Percentiles rank a stretch among this genome's conserved stretches.
These are phyloP conservation scores for Apis cerana DNA, from an alignment of 1,140 invertebrate species.

Conservation along the genomic window DNA sequence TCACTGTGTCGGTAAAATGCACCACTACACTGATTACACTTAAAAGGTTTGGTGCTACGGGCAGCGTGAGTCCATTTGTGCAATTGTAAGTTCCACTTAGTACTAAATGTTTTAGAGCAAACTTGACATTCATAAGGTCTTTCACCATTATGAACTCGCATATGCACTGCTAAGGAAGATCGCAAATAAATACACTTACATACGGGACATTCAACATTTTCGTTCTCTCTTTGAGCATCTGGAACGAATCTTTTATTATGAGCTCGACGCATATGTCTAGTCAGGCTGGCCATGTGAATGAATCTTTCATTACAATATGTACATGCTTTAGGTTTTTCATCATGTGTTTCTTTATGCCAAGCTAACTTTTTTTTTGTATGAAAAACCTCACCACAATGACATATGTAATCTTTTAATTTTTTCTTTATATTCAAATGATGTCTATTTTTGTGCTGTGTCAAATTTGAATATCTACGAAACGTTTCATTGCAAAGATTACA, in stretches of 20 bases:
- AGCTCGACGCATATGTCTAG: conserved; percentile 89
- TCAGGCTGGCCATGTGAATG: conserved; percentile 90
- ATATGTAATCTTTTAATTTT: conserved; percentile 89
- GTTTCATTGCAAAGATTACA: conserved; percentile 91
- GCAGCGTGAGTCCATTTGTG: conserved; percentile 95
- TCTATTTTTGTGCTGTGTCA: conserved; percentile 90
- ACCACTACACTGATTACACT: conserved; percentile 91
- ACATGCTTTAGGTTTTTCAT: conserved; percentile 90
- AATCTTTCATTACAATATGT: conserved; percentile 92
- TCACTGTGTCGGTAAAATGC: conserved; percentile 91
- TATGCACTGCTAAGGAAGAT: conserved; percentile 90
- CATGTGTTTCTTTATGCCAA: conserved; percentile 93
- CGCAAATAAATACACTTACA: conserved; percentile 90
- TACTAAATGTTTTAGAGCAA: conserved; percentile 92
- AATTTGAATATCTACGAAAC: conserved; percentile 92
- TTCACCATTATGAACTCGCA: conserved; percentile 88
- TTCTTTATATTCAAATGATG: conserved; percentile 86
- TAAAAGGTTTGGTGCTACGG: conserved; percentile 91
- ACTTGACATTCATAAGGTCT: conserved; percentile 90
- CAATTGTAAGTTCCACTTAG: conserved; percentile 93
- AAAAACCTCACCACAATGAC: conserved; percentile 90
- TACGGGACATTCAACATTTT: conserved; percentile 90
- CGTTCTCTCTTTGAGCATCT: conserved; percentile 82
- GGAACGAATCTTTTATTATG: conserved; percentile 90
- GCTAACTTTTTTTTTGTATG: conserved; percentile 90